Evolutionary conservation across 2,888 invertebrate species (phyloP).

Genomic region (Leptinotarsa juncta): DNA sequence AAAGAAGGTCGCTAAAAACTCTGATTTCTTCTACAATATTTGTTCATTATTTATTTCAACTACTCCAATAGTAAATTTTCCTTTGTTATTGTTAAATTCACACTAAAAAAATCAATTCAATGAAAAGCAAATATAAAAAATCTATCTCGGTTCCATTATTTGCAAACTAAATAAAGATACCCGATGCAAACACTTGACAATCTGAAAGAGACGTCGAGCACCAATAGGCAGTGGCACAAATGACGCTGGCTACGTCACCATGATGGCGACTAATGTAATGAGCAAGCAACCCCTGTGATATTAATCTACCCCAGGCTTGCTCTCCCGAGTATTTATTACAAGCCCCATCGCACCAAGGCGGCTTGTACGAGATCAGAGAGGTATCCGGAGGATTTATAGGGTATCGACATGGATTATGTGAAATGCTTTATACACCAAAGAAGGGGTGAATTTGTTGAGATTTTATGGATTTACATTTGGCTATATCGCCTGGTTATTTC

Average conservation of each 20-base stretch:
- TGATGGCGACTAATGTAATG: slow-evolving; percentile 58
- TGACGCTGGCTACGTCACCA: slow-evolving; percentile 52
- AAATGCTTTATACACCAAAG: not conserved
- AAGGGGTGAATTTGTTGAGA: slow-evolving; percentile 2
- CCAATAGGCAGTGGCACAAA: slow-evolving; percentile 45
- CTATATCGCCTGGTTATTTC: not conserved
- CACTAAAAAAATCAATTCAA: too few species aligned
- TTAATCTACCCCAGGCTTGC: slow-evolving; percentile 37
- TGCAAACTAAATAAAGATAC: not conserved
- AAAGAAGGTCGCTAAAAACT: too few species aligned
- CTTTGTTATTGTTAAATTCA: too few species aligned
- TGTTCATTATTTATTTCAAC: too few species aligned
- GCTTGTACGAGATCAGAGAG: slow-evolving; percentile 7
- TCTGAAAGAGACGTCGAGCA: slow-evolving; percentile 38
- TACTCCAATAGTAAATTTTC: too few species aligned
- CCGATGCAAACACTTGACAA: slow-evolving; percentile 13
- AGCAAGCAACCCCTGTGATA: slow-evolving; percentile 39
- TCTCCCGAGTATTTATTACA: slow-evolving; percentile 38
- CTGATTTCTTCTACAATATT: too few species aligned
- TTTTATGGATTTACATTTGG: not conserved
- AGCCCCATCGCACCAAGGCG: slow-evolving; percentile 18
- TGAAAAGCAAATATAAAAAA: not conserved
- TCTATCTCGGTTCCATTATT: not conserved
- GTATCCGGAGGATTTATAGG: slow-evolving; percentile 14
- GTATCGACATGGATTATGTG: slow-evolving; percentile 5